Base-by-base conservation (phyloP, 2,113 vertebrate species). In the Megaptera novaeangliae region DNA sequence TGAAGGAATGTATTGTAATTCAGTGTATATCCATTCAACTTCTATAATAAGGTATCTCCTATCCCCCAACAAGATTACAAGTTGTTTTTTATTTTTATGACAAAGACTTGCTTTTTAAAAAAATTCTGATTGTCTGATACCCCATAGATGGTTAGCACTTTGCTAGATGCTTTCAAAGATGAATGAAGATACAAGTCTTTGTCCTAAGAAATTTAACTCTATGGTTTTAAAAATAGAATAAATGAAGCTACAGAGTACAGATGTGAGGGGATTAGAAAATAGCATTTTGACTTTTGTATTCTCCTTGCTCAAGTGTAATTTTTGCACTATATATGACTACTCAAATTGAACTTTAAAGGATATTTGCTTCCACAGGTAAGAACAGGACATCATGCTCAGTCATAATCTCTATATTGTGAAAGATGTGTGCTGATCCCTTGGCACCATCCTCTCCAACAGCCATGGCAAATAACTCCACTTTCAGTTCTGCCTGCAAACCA, bases 311-410 rank as follows among this genome's bases (percentile, higher is more conserved):
- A 23, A 17, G 14, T 11, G 25, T n/a, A 27, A 46, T 66, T 49
- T 88, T 69, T 74, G 36, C 27, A 59, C 52, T 36, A 6, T 5
- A 3, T 12, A 2, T 39, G 72, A 81, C 59, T n/a, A 39, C 7
- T 21, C 36, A 68, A 3, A 71, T 1, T 7, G 44, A 75, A 85
- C 64, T 49, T 66, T 8, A 97, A 99, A 99, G 99, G 99, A 99
- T 99, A 99, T 99, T 99, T 96, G 99, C 99, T 97, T 98, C 99
- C 97, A 99, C 99, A 0, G 99, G 99, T 89, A 99, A 98, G 96
- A 99, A 98, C 52, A 99, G 96, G 77, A 98, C 98, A 36, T 99
- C 99, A 6, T 97, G 98, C 97, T 99, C 99, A 9, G 99, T 99
- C 86, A 98, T 55, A 97, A 99, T 99, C 98, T 99, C 97, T 68